Conservation (phyloP, 1,140 invertebrate species). For the Branchinecta lynchi region DNA sequence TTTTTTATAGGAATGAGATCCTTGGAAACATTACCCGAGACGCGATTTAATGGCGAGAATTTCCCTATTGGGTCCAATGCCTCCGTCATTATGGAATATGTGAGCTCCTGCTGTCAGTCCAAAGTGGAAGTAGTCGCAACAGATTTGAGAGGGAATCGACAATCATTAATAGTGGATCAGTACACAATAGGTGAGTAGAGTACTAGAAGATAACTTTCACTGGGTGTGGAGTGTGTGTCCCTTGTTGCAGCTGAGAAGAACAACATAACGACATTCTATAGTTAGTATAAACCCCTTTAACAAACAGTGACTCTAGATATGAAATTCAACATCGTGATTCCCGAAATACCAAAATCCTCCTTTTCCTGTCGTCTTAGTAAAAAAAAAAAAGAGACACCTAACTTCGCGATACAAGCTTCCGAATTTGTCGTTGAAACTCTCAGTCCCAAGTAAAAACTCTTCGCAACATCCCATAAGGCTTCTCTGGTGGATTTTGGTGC, state of each 20-base stretch:
- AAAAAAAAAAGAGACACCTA: no score
- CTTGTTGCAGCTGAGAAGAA: constrained; percentile 22
- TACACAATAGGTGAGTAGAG: constrained; percentile 3
- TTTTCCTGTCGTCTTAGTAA: no score
- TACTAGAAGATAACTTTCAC: neutral
- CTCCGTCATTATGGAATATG: constrained; percentile 16
- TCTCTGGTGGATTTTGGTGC: no score
- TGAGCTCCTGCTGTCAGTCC: constrained; percentile 15
- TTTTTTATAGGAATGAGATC: constrained; percentile 16
- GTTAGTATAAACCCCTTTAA: constrained; percentile 19
- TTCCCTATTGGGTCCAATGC: constrained; percentile 19
- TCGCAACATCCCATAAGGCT: no score
- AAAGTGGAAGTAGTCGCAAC: constrained; percentile 16
- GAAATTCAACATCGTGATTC: no score
- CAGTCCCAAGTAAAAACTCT: no score
- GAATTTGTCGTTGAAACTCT: no score
- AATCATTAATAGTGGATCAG: constrained; percentile 16
- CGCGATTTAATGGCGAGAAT: constrained; percentile 17
- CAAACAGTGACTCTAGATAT: no score
- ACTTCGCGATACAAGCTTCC: no score
- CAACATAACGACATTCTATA: neutral
- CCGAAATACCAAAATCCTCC: no score
- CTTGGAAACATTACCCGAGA: constrained; percentile 17
- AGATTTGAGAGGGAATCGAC: constrained; percentile 17
- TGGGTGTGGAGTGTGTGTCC: constrained; percentile 24